Base-by-base conservation (phyloP, 1,140 invertebrate species). In the Sogatella furcifera region DNA sequence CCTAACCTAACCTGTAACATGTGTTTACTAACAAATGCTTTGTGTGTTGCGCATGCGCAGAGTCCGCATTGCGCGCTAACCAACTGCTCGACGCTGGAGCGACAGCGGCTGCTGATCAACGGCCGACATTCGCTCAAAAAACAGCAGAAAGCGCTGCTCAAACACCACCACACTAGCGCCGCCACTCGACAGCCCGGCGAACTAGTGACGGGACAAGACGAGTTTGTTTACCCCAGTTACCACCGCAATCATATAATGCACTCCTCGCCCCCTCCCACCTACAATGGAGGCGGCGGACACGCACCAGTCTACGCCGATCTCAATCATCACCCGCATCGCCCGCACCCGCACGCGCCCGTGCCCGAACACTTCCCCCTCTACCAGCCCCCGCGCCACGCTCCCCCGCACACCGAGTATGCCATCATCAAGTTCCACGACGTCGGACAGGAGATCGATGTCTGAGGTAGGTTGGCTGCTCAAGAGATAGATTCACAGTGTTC, bases 341-440 rank as follows among this genome's bases (percentile, higher is more conserved):
- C 44, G 21, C 64, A 63, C 17, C 67, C 63, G 53, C 61, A 67
- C 63, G 65, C 65, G 68, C 52, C 60, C 56, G 44, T 67, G 61
- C 21, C 14, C 62, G 28, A 55, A 62, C 52, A 54, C 55, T 34
- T 52, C 43, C 62, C 63, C 28, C 42, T 67, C 11, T 64, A 70
- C 57, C 68, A 70, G 28, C 68, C 65, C 64, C 71, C 68, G 60
- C 66, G 69, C 42, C n/a, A n/a, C n/a, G n/a, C n/a, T n/a, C n/a
- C n/a, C n/a, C 65, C 68, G 62, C 75, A 75, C 72, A 84, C 82
- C 68, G 84, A 88, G 71, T 86, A 88, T 69, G 81, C 84, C 46
- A 84, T 85, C 66, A 78, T 89, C 62, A 85, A 85, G 73, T 89
- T 89, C 74, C 84, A 86, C 70, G 86, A 88, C 70, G 77, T 84